Percentiles rank a stretch among this genome's conserved stretches.
These are phyloP conservation scores for Pseudonaja textilis DNA, from an alignment of 2,113 vertebrate genomes.

Conservation along the genomic window DNA sequence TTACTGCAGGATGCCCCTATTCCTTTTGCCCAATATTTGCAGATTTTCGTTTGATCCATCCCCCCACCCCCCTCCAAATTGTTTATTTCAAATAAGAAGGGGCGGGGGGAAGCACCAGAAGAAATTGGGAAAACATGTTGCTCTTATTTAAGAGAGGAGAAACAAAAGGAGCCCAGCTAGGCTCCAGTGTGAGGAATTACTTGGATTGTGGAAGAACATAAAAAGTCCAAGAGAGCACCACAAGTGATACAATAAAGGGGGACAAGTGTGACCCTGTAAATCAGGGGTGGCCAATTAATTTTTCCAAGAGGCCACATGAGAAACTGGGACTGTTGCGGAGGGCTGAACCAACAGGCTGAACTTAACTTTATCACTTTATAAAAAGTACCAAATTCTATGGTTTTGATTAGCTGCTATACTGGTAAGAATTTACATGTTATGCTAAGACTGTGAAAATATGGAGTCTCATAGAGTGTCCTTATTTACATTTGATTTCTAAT, in stretches of 20 bases:
- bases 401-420: too few species aligned
- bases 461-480: neutral
- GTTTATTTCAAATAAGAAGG: neutral
- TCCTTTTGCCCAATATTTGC: neutral
- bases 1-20: neutral
- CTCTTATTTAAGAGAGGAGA: neutral
- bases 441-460: too few species aligned
- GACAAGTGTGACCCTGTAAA: neutral
- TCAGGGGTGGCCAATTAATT: too few species aligned
- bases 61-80: neutral
- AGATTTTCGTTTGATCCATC: neutral
- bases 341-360: too few species aligned
- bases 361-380: too few species aligned
- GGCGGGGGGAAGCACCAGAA: neutral
- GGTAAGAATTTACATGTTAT: too few species aligned
- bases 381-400: too few species aligned
- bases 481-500: neutral
- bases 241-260: neutral
- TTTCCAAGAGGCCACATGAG: too few species aligned
- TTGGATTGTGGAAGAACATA: too few species aligned
- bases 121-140: neutral
- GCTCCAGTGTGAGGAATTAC: neutral
- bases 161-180: neutral
- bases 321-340: too few species aligned
- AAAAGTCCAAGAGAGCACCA: neutral